Evolutionary conservation across 2,797 vertebrate genomes (phyloP).

Genomic region (Scolopax rusticola): DNA sequence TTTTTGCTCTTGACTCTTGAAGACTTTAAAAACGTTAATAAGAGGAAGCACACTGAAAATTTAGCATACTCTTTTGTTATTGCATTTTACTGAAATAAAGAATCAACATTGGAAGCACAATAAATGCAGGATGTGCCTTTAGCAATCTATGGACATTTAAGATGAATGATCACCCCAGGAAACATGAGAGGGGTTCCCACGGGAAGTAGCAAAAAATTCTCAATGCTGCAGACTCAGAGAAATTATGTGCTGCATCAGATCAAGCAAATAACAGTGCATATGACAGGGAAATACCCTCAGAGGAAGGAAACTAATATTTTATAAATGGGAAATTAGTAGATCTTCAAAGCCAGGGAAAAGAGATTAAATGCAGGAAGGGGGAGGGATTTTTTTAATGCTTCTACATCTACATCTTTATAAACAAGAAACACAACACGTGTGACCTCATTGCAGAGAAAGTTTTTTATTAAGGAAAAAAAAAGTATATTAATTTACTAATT

Average conservation of each 20-base stretch:
- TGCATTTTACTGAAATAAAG: background rate
- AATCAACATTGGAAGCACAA: background rate
- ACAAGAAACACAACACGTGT: background rate
- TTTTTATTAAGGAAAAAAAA: background rate
- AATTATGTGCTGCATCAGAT: constrained; percentile 1
- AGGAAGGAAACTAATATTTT: background rate
- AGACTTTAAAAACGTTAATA: background rate
- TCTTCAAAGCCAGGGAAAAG: constrained; percentile 50
- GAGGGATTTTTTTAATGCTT: constrained; percentile 30
- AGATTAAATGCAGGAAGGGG: background rate
- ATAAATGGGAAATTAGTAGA: background rate
- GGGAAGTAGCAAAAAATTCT: background rate
- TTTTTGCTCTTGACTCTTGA: background rate
- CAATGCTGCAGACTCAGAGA: background rate
- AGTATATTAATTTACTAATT: background rate
- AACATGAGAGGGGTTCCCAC: background rate
- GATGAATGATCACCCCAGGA: background rate
- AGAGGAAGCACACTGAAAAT: background rate
- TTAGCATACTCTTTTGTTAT: background rate
- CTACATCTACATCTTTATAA: constrained; percentile 10
- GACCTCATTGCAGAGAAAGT: background rate
- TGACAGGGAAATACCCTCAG: background rate
- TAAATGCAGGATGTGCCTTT: background rate
- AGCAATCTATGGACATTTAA: background rate
- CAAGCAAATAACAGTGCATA: background rate